Conservation (phyloP, 2,797 vertebrate species). For the Labeo calbasu region DNA sequence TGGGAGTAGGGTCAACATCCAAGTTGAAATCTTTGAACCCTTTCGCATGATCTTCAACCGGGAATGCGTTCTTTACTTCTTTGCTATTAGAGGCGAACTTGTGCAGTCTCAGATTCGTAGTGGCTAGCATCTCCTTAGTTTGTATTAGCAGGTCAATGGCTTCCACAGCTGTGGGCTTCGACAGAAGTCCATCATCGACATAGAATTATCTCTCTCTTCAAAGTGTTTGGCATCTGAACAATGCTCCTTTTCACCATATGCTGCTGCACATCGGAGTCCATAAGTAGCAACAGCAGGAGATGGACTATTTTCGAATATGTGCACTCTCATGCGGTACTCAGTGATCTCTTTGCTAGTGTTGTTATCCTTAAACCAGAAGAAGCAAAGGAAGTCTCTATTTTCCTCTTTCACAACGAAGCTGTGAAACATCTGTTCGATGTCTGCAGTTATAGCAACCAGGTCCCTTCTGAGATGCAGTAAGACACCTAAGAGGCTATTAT, state of each 20-base stretch:
- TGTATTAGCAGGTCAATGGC: neutral
- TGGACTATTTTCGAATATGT: neutral
- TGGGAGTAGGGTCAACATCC: neutral
- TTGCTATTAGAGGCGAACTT: neutral
- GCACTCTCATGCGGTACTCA: neutral
- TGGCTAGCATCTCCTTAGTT: neutral
- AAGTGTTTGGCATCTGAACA: neutral
- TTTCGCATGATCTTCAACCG: neutral
- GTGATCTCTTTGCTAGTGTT: neutral
- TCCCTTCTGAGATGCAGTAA: neutral
- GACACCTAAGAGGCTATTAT: neutral
- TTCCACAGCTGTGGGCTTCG: neutral
- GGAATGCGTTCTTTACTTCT: neutral
- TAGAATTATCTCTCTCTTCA: conserved; percentile 2
- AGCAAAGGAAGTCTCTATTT: neutral
- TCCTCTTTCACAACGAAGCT: neutral
- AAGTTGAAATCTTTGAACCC: neutral
- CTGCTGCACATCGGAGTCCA: neutral
- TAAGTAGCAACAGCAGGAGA: neutral
- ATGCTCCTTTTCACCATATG: neutral
- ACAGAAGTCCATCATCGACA: neutral
- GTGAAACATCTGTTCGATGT: neutral
- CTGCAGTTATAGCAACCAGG: neutral
- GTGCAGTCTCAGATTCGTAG: neutral
- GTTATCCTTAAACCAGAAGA: neutral